phyloP scores from a whole-genome alignment of 1,140 invertebrate genomes.

The Daktulosphaira vitifoliae region DNA sequence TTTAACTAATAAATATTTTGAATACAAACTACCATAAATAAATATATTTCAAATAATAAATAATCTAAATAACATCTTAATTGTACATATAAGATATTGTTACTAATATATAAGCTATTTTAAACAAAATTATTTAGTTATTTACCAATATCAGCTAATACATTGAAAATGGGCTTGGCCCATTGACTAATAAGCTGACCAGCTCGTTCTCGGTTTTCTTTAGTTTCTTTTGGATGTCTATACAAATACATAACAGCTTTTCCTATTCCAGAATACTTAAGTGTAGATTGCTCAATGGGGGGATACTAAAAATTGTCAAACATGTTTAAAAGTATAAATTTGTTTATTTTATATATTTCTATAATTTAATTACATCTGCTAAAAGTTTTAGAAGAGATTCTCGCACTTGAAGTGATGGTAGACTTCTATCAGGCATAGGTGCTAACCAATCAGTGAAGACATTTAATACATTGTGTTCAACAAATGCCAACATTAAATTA shows the following conservation, averaged over 20 bases:
- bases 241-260: conserved; percentile 99
- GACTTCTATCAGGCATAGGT: conserved; percentile 86
- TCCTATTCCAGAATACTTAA: conserved; percentile 92
- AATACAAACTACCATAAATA: too few species aligned
- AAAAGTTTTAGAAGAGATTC: conserved; percentile 81
- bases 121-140: too few species aligned
- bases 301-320: conserved; percentile 63
- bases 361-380: conserved; percentile 59
- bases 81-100: too few species aligned
- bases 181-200: conserved; percentile 92
- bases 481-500: conserved; percentile 86
- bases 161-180: conserved; percentile 93
- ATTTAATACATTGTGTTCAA: conserved; percentile 87
- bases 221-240: conserved; percentile 96
- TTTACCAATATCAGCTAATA: conserved; percentile 91
- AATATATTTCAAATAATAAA: too few species aligned
- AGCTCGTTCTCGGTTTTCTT: conserved; percentile 82
- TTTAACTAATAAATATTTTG: too few species aligned
- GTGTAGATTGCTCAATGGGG: conserved; percentile 70
- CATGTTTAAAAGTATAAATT: background rate
- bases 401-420: conserved; percentile 86
- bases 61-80: too few species aligned
- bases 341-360: background rate
- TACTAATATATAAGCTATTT: too few species aligned
- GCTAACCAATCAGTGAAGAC: conserved; percentile 96